Evolutionary conservation across 2,113 vertebrate species (phyloP).

Genomic region (Heterotilapia buettikoferi): DNA sequence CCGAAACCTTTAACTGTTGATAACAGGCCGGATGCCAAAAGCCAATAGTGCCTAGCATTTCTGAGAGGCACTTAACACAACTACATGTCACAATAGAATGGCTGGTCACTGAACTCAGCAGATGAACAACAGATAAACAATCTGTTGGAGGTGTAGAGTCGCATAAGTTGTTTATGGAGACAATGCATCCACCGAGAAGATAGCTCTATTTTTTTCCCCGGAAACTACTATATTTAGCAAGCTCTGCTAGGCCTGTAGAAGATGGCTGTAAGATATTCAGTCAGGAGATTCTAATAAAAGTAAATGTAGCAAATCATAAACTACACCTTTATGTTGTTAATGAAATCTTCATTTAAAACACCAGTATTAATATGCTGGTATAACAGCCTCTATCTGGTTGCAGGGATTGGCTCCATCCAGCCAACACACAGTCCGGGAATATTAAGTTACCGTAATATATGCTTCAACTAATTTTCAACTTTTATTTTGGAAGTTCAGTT

Average conservation of each 20-base stretch:
- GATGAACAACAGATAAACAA: slow-evolving; percentile 3
- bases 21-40: slow-evolving; percentile 2
- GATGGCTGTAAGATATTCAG: not conserved
- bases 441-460: not conserved
- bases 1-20: not conserved
- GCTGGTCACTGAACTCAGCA: not conserved
- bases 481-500: not conserved
- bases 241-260: not conserved
- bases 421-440: not conserved
- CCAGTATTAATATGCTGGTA: not conserved
- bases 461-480: not conserved
- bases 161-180: not conserved
- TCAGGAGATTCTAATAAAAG: not conserved
- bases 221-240: not conserved
- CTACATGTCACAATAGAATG: slow-evolving; percentile 3
- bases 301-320: not conserved
- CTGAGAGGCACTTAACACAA: not conserved
- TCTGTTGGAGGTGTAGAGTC: not conserved
- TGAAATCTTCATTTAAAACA: not conserved
- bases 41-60: not conserved
- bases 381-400: not conserved
- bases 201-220: not conserved
- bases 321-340: not conserved
- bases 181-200: not conserved
- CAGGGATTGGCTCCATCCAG: not conserved